phyloP scores from a whole-genome alignment of 2,113 vertebrate species.

The Pseudorhombus dupliciocellatus region DNA sequence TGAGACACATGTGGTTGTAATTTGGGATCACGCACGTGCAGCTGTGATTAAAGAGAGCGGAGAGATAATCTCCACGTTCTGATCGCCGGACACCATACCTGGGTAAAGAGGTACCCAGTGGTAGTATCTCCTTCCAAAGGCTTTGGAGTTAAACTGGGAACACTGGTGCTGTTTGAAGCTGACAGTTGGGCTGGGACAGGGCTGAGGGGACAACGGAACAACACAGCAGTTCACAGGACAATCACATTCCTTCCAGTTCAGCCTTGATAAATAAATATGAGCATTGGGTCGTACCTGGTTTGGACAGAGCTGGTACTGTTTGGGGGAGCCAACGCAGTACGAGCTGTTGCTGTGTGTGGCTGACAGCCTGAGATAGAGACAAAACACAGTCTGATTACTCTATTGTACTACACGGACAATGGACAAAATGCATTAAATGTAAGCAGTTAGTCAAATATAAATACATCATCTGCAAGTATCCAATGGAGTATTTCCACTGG shows the following conservation, averaged over 20 bases:
- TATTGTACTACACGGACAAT: background rate
- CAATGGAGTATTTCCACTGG: too few species aligned
- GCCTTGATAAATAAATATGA: background rate
- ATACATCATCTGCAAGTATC: background rate
- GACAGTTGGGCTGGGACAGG: constrained; percentile 84
- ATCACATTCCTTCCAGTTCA: background rate
- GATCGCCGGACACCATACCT: constrained; percentile 67
- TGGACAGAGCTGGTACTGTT: constrained; percentile 86
- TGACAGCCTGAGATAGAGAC: constrained; percentile 76
- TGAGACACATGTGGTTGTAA: background rate
- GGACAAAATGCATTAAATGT: background rate
- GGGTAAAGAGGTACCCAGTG: constrained; percentile 90
- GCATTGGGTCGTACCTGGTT: constrained; percentile 79
- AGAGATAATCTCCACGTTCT: too few species aligned
- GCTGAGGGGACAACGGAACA: constrained; percentile 63
- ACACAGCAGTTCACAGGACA: background rate
- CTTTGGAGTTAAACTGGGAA: constrained; percentile 88
- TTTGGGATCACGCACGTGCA: too few species aligned
- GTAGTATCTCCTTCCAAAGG: constrained; percentile 85
- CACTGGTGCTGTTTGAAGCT: constrained; percentile 92
- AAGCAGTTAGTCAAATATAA: background rate
- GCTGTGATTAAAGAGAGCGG: too few species aligned
- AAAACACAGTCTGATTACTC: background rate
- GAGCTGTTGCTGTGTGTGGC: constrained; percentile 82
- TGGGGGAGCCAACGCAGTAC: constrained; percentile 83